Percentiles rank a stretch among this genome's conserved stretches.
Evolutionary conservation across 2,888 invertebrate species (phyloP).

Genomic region (Nysson spinosus): DNA sequence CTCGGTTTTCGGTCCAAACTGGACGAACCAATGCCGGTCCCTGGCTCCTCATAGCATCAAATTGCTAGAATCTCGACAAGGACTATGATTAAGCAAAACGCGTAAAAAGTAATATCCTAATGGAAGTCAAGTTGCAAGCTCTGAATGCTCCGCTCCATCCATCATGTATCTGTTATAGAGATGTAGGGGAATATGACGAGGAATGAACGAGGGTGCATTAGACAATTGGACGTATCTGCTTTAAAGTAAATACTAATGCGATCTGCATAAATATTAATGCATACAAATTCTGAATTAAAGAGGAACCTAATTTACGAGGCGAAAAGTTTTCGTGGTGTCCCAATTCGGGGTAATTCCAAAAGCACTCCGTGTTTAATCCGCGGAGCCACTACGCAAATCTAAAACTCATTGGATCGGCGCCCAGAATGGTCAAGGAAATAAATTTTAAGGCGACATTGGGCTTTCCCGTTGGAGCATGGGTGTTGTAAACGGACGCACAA

Average conservation of each 20-base stretch:
- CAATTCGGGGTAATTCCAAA: slow-evolving; percentile 30
- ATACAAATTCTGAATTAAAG: too few relatives aligned
- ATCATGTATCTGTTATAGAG: too few relatives aligned
- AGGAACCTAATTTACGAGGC: background rate
- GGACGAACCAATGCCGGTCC: slow-evolving; percentile 14
- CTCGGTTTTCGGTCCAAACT: slow-evolving; percentile 32
- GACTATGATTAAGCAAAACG: slow-evolving; percentile 45
- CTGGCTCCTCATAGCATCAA: slow-evolving; percentile 28
- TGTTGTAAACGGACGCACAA: background rate
- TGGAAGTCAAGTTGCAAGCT: background rate
- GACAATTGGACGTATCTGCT: slow-evolving; percentile 45
- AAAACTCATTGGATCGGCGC: slow-evolving; percentile 8
- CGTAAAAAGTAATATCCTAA: background rate
- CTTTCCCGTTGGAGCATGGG: slow-evolving; percentile 35
- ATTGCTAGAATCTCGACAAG: slow-evolving; percentile 9
- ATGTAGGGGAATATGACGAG: background rate
- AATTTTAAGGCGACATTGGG: slow-evolving; percentile 40
- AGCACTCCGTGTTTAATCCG: slow-evolving; percentile 32
- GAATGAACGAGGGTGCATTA: background rate
- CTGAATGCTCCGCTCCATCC: too few relatives aligned
- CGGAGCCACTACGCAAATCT: slow-evolving; percentile 30
- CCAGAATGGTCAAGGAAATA: slow-evolving; percentile 41
- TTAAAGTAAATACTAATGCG: slow-evolving; percentile 43
- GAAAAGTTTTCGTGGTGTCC: background rate
- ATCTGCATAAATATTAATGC: background rate